Percentiles rank a stretch among this genome's conserved stretches.
phyloP scores from a whole-genome alignment of 2,113 vertebrate genomes.

The Calidris pygmaea region DNA sequence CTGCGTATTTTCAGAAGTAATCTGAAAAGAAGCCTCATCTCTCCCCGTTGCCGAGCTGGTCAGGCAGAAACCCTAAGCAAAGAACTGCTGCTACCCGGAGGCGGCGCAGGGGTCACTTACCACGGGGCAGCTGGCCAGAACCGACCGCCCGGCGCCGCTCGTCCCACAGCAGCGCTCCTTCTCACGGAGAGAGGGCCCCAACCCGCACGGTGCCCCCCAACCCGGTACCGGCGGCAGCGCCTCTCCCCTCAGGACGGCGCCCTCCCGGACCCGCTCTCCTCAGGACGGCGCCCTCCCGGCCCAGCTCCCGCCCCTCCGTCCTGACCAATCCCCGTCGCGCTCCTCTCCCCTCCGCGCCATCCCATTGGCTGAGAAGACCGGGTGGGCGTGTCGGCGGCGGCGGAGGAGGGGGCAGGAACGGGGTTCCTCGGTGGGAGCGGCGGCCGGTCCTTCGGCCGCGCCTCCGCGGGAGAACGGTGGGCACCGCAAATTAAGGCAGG shows the following conservation, averaged over 20 bases:
- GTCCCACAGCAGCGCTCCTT: fast-evolving
- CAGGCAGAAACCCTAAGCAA: background rate
- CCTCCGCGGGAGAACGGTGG: too few species aligned
- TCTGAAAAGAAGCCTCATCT: background rate
- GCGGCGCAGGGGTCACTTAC: background rate
- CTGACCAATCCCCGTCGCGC: constrained; percentile 34
- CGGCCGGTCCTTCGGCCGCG: fast-evolving
- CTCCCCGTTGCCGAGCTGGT: background rate
- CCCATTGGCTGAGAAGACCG: constrained; percentile 52
- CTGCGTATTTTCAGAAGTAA: background rate
- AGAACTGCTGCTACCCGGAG: background rate
- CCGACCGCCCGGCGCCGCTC: too few species aligned
- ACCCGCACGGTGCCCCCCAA: fast-evolving
- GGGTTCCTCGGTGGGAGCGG: too few species aligned
- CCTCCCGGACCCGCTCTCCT: too few species aligned
- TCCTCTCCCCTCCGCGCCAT: fast-evolving
- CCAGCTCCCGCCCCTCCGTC: fast-evolving
- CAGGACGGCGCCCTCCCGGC: too few species aligned
- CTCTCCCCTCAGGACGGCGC: fast-evolving
- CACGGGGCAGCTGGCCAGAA: too few species aligned
- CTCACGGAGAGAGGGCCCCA: fast-evolving
- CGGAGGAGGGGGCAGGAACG: too few species aligned
- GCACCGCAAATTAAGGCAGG: background rate
- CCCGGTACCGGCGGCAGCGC: fast-evolving
- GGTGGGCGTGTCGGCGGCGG: background rate